These are phyloP conservation scores for Eupithecia abbreviata DNA, from an alignment of 2,888 invertebrate species.

Conservation along the genomic window DNA sequence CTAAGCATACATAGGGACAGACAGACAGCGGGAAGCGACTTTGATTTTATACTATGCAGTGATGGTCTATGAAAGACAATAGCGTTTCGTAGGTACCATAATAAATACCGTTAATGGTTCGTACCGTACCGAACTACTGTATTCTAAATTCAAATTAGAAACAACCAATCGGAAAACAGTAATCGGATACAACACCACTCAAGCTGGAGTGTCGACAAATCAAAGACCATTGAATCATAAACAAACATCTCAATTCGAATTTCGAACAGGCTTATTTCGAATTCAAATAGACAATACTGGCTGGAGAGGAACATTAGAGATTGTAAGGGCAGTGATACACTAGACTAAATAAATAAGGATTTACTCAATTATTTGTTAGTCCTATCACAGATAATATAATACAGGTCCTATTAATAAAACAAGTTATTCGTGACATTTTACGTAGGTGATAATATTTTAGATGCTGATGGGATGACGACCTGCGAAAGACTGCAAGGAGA, in stretches of 20 bases:
- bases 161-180: constrained; percentile 35
- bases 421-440: background rate
- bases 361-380: background rate
- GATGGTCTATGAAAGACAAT: too few relatives aligned
- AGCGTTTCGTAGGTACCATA: background rate
- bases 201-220: constrained; percentile 53
- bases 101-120: background rate
- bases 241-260: constrained; percentile 77
- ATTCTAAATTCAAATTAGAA: constrained; percentile 36
- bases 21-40: background rate
- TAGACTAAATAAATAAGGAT: constrained; percentile 15
- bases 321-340: constrained; percentile 52
- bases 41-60: too few relatives aligned
- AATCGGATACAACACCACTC: constrained; percentile 46
- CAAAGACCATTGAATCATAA: constrained; percentile 71
- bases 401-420: background rate
- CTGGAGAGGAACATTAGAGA: constrained; percentile 65
- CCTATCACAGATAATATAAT: too few relatives aligned
- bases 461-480: too few relatives aligned
- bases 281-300: constrained; percentile 74
- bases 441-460: background rate
- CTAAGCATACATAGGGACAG: too few relatives aligned
- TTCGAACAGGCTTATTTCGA: constrained; percentile 74
- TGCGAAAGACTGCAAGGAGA: too few relatives aligned
- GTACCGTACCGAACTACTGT: background rate